Evolutionary conservation across 2,113 vertebrate genomes (phyloP).

Genomic region (Corythornis vintsioides): DNA sequence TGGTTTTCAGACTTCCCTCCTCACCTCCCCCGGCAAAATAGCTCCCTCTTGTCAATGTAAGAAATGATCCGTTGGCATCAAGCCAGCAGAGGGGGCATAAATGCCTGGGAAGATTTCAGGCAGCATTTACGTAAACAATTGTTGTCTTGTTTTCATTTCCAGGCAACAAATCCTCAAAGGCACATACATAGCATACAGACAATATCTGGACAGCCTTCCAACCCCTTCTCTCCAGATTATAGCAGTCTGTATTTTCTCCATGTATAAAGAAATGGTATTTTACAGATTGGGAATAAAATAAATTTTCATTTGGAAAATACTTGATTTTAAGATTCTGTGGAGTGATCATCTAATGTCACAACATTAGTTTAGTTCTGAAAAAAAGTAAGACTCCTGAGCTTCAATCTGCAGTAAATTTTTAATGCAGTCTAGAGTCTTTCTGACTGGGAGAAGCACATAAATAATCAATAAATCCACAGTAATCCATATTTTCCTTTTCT

Average conservation of each 20-base stretch:
- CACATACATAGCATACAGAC: background rate
- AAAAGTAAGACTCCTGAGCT: background rate
- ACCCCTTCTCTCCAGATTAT: background rate
- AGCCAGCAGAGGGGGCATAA: constrained; percentile 2
- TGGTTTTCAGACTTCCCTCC: background rate
- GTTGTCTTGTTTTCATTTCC: constrained; percentile 57
- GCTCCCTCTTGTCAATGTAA: background rate
- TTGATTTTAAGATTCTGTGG: background rate
- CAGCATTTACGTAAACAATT: constrained; percentile 39
- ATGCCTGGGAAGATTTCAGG: constrained; percentile 3
- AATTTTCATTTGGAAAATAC: background rate
- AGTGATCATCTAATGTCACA: background rate
- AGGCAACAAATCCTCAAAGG: constrained; percentile 44
- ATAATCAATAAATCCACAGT: background rate
- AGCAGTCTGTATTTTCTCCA: background rate
- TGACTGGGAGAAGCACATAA: background rate
- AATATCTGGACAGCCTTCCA: constrained; percentile 16
- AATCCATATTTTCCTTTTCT: background rate
- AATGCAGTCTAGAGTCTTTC: background rate
- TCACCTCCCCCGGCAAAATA: background rate
- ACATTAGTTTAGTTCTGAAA: background rate
- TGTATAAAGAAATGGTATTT: background rate
- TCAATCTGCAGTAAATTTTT: background rate
- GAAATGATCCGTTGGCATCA: background rate
- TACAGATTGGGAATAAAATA: background rate